Evolutionary conservation across 2,113 vertebrate genomes (phyloP).

Genomic region (human): DNA sequence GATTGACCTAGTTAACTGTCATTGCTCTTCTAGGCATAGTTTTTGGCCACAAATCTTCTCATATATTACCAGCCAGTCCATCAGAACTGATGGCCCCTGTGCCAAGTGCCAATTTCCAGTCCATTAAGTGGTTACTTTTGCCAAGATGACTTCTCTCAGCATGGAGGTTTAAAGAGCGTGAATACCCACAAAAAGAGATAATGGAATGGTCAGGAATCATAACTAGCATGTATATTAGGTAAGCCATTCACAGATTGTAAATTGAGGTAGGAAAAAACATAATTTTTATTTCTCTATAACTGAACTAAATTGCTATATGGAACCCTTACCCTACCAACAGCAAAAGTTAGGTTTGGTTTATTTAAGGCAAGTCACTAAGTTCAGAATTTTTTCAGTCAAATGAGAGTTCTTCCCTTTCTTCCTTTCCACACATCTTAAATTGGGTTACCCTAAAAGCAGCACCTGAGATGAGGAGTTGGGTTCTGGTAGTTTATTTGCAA

Average conservation of each 20-base stretch:
- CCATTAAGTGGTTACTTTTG: not conserved
- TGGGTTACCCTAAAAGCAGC: not conserved
- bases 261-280: not conserved
- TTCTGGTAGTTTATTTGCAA: not conserved
- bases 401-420: not conserved
- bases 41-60: not conserved
- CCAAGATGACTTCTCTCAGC: not conserved
- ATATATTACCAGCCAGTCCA: not conserved
- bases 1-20: not conserved
- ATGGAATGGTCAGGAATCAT: not conserved
- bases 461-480: not conserved
- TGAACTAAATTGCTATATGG: not conserved
- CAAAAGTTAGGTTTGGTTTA: not conserved
- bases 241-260: not conserved
- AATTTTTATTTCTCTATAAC: slow-evolving; percentile 9
- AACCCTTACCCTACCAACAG: not conserved
- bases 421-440: not conserved
- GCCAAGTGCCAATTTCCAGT: not conserved
- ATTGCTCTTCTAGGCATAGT: not conserved
- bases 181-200: not conserved
- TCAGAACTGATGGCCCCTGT: not conserved
- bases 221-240: not conserved
- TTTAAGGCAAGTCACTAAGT: not conserved
- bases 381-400: not conserved
- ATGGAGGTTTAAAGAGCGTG: not conserved